phyloP scores from a whole-genome alignment of 1,140 invertebrate species.

The Choristoneura fumiferana region DNA sequence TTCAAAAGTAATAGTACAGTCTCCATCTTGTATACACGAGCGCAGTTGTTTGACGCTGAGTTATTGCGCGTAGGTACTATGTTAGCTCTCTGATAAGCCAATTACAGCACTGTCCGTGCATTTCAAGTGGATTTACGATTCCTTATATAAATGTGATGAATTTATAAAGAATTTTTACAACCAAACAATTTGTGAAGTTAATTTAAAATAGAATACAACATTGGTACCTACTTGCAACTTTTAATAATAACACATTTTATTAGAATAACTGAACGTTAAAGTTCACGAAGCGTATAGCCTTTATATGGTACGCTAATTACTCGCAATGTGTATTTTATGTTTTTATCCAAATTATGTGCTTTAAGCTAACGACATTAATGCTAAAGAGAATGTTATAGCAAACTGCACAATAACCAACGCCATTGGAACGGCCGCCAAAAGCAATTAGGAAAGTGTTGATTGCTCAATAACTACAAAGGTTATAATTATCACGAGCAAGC shows the following conservation, averaged over 20 bases:
- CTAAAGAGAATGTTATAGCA: constrained; percentile 27
- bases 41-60: constrained; percentile 12
- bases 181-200: too few species aligned
- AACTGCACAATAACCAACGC: constrained; percentile 27
- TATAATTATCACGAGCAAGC: background rate
- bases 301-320: constrained; percentile 1
- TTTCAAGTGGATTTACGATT: constrained; percentile 7
- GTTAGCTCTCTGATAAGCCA: constrained; percentile 1
- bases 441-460: constrained; percentile 25
- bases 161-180: background rate
- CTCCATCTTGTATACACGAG: constrained; percentile 13
- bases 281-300: too few species aligned
- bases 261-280: too few species aligned
- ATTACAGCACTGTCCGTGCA: background rate
- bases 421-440: constrained; percentile 22
- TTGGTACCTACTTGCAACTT: too few species aligned
- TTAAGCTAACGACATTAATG: constrained; percentile 8
- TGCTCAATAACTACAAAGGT: constrained; percentile 10
- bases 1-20: constrained; percentile 24
- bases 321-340: constrained; percentile 11
- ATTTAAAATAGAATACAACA: too few species aligned
- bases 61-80: background rate
- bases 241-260: too few species aligned
- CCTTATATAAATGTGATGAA: background rate
- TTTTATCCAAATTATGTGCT: background rate